Percentiles rank a stretch among this genome's conserved stretches.
These are phyloP conservation scores for Rhodeus uyekii DNA, from an alignment of 2,797 vertebrate species.

Conservation along the genomic window DNA sequence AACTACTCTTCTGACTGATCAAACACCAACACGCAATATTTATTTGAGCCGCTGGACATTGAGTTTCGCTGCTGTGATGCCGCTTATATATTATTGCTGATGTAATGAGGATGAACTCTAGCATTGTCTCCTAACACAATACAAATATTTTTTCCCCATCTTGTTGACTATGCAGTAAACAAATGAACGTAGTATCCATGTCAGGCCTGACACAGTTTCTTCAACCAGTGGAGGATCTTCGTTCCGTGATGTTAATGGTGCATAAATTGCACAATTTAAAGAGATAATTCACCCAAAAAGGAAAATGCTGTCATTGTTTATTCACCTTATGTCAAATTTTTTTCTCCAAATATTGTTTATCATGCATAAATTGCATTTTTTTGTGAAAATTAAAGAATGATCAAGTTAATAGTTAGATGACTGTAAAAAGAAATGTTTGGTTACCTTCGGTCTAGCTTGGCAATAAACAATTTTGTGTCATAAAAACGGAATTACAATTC, in stretches of 20 bases:
- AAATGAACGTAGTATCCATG: neutral
- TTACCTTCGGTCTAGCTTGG: neutral
- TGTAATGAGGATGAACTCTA: constrained; percentile 33
- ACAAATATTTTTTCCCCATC: neutral
- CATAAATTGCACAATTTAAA: neutral
- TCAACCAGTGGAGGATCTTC: neutral
- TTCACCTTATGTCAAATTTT: neutral
- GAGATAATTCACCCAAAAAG: neutral
- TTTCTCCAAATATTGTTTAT: neutral
- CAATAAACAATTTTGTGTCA: neutral
- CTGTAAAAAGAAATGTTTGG: neutral
- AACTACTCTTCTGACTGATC: constrained; percentile 54
- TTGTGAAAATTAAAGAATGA: neutral
- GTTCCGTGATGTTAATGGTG: neutral
- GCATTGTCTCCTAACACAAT: constrained; percentile 1
- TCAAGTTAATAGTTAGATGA: too few relatives aligned
- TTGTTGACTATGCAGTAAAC: neutral
- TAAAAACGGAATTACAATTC: neutral
- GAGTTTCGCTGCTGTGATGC: constrained; percentile 4
- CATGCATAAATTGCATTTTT: neutral
- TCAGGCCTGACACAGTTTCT: neutral
- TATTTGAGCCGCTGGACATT: constrained; percentile 45
- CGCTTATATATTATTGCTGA: constrained; percentile 45
- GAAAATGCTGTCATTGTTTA: neutral
- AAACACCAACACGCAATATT: constrained; percentile 57